A percentile compares a stretch with the other conserved stretches of the same genome.
These are phyloP conservation scores for Rapana venosa DNA, from an alignment of 2,888 invertebrate genomes.

Conservation along the genomic window DNA sequence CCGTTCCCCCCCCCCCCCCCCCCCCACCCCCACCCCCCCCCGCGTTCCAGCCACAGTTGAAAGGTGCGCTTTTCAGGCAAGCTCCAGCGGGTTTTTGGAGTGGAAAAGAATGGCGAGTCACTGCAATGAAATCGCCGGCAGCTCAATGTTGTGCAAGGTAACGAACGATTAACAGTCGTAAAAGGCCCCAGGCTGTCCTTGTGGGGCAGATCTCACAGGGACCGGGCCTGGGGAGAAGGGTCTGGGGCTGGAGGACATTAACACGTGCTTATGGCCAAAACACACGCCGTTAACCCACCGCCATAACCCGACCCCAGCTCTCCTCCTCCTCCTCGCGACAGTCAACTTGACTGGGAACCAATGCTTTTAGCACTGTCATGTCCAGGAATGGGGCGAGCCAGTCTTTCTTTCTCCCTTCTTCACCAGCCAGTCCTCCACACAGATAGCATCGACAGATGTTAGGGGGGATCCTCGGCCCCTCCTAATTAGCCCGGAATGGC, in stretches of 20 bases:
- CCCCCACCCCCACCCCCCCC: not conserved
- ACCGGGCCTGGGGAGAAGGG: not conserved
- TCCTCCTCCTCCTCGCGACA: too few species aligned
- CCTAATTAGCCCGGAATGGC: too few species aligned
- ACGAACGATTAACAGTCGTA: conserved; percentile 14
- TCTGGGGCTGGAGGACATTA: not conserved
- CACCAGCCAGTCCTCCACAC: too few species aligned
- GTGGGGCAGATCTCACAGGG: not conserved
- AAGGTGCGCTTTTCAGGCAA: not conserved
- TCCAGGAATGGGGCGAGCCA: too few species aligned
- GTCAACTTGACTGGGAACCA: too few species aligned
- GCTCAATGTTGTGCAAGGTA: conserved; percentile 28
- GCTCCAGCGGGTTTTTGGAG: not conserved
- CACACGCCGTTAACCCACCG: too few species aligned
- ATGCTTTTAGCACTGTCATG: too few species aligned
- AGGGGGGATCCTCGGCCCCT: not conserved
- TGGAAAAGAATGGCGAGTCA: not conserved
- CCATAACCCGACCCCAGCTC: too few species aligned
- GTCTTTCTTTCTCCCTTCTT: too few species aligned
- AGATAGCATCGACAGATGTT: conserved; percentile 1
- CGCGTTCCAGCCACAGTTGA: not conserved
- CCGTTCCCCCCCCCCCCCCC: not conserved
- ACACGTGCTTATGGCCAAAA: too few species aligned
- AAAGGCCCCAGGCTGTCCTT: conserved; percentile 2
- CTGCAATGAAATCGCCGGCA: not conserved